Evolutionary conservation across 2,888 invertebrate genomes (phyloP).

Genomic region (Ophion costatus): DNA sequence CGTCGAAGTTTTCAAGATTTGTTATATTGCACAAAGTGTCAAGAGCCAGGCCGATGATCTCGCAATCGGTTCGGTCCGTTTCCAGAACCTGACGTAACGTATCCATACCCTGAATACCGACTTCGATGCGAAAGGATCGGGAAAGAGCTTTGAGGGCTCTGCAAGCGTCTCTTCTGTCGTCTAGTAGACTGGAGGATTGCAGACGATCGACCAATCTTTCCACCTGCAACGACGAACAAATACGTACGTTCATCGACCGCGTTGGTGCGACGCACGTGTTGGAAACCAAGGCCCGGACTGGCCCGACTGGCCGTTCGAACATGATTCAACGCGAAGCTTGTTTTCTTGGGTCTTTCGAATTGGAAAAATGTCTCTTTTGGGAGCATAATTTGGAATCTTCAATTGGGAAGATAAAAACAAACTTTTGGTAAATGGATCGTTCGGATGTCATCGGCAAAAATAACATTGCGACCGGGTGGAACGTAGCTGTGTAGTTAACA

Average conservation of each 20-base stretch:
- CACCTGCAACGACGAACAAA: constrained; percentile 85
- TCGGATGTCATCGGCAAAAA: background rate
- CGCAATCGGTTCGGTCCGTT: constrained; percentile 94
- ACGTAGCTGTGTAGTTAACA: constrained; percentile 4
- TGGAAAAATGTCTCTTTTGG: background rate
- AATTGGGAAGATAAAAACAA: background rate
- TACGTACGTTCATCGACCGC: background rate
- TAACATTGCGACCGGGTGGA: constrained; percentile 4
- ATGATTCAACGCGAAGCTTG: background rate
- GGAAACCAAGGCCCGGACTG: background rate
- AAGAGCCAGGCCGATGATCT: constrained; percentile 95
- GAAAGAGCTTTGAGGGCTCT: constrained; percentile 96
- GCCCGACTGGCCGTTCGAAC: too few relatives aligned
- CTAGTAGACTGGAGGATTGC: constrained; percentile 95
- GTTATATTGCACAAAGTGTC: constrained; percentile 97
- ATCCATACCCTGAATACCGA: constrained; percentile 96
- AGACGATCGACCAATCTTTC: constrained; percentile 97
- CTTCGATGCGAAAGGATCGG: constrained; percentile 96
- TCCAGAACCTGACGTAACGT: constrained; percentile 92
- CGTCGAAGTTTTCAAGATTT: constrained; percentile 91
- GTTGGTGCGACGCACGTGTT: background rate
- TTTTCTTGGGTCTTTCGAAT: background rate
- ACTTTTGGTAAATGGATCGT: background rate
- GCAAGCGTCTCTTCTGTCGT: constrained; percentile 98
- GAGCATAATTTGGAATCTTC: background rate